Percentiles rank a stretch among this genome's conserved stretches.
phyloP scores from a whole-genome alignment of 2,888 invertebrate species.

The Melanchra persicariae region DNA sequence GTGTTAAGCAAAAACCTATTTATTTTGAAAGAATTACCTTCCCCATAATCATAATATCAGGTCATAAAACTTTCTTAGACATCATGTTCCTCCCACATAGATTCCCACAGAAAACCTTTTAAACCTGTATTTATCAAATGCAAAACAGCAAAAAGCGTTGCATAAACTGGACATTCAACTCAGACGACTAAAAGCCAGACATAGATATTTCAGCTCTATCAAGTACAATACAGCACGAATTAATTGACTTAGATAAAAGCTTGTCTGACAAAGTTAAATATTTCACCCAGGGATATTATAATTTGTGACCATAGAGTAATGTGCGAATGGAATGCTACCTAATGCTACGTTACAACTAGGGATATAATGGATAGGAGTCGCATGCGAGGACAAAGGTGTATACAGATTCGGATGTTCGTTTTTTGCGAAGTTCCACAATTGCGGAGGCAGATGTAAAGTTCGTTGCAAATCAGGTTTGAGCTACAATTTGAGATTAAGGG shows the following conservation, averaged over 20 bases:
- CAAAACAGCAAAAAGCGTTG: constrained; percentile 49
- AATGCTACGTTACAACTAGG: background rate
- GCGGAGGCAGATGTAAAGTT: too few species aligned
- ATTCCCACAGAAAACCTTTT: constrained; percentile 31
- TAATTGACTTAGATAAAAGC: constrained; percentile 66
- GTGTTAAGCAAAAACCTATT: background rate
- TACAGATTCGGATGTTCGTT: too few species aligned
- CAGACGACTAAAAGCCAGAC: constrained; percentile 40
- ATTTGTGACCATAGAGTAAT: constrained; percentile 60
- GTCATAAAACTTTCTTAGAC: background rate
- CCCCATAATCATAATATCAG: background rate
- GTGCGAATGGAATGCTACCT: constrained; percentile 21
- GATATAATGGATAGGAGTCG: too few species aligned
- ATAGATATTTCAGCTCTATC: constrained; percentile 48
- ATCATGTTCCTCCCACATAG: constrained; percentile 26
- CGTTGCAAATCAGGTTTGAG: background rate
- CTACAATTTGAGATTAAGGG: too few species aligned
- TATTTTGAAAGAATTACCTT: background rate
- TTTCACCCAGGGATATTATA: constrained; percentile 64
- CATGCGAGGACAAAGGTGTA: too few species aligned
- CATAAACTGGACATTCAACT: constrained; percentile 41
- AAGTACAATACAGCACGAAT: constrained; percentile 52
- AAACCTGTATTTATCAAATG: constrained; percentile 50
- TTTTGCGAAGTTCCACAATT: too few species aligned
- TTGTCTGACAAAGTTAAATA: constrained; percentile 63